Conservation (phyloP, 2,113 vertebrate species). For the Leptobrachium ailaonicum region DNA sequence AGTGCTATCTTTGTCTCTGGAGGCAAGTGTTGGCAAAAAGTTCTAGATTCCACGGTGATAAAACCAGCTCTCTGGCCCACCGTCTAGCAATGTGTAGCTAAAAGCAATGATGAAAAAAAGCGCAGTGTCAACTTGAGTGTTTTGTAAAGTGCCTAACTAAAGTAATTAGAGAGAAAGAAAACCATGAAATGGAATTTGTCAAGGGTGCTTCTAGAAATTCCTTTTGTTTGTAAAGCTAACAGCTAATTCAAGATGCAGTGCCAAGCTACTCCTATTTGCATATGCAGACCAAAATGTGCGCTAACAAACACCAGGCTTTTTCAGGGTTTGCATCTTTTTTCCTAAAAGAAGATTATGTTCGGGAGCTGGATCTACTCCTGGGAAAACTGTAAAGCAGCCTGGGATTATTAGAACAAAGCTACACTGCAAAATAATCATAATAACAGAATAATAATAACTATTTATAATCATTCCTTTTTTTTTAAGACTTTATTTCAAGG, state of each 20-base stretch:
- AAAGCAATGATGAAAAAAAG: constrained; percentile 15
- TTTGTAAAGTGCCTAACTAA: constrained; percentile 36
- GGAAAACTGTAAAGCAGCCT: no score
- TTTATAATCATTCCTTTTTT: no score
- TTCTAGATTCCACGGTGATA: not conserved
- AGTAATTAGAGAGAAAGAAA: constrained; percentile 40
- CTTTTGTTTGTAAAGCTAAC: constrained; percentile 38
- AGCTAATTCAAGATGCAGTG: constrained; percentile 33
- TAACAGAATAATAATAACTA: no score
- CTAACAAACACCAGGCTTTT: not conserved
- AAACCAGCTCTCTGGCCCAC: not conserved
- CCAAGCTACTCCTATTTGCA: constrained; percentile 11
- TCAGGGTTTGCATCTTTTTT: not conserved
- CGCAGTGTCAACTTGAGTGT: constrained; percentile 31
- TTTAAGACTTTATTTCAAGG: no score
- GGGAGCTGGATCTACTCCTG: no score
- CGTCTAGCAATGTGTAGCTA: constrained; percentile 10
- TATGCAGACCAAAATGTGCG: not conserved
- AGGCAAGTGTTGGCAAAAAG: not conserved
- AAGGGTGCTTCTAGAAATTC: constrained; percentile 18
- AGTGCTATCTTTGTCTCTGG: not conserved
- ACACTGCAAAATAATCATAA: no score
- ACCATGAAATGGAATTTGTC: constrained; percentile 36
- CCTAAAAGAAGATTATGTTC: no score
- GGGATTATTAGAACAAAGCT: no score